Conservation (phyloP, 2,113 vertebrate genomes). For the Platysteira castanea region DNA sequence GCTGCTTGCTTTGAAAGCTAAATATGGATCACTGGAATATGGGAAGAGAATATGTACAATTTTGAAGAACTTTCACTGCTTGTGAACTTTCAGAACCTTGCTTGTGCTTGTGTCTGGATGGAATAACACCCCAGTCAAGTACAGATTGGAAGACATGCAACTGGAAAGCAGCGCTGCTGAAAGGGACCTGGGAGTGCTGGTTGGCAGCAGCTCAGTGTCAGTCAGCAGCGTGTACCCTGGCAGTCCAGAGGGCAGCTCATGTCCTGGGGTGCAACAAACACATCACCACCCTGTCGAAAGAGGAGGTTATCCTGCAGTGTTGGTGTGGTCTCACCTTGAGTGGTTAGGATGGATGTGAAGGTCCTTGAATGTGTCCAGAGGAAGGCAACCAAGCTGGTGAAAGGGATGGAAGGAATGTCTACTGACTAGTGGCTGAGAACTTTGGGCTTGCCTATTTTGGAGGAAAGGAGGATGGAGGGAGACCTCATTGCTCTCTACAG, state of each 20-base stretch:
- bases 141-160: not conserved
- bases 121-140: not conserved
- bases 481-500: not conserved
- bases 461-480: not conserved
- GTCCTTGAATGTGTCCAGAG: not conserved
- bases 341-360: not conserved
- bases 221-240: not conserved
- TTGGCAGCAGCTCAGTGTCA: accelerated
- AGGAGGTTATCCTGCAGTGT: accelerated
- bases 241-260: accelerated
- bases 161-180: not conserved
- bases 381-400: not conserved
- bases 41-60: not conserved
- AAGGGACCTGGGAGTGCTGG: not conserved
- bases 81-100: not conserved
- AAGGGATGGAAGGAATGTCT: not conserved
- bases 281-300: not conserved
- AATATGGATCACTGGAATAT: not conserved
- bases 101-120: not conserved
- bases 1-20: not conserved
- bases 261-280: not conserved
- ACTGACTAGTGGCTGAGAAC: accelerated
- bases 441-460: not conserved
- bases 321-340: not conserved
- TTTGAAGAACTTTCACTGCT: not conserved